Conservation (phyloP, 2,888 invertebrate genomes). For the Rhingia campestris region DNA sequence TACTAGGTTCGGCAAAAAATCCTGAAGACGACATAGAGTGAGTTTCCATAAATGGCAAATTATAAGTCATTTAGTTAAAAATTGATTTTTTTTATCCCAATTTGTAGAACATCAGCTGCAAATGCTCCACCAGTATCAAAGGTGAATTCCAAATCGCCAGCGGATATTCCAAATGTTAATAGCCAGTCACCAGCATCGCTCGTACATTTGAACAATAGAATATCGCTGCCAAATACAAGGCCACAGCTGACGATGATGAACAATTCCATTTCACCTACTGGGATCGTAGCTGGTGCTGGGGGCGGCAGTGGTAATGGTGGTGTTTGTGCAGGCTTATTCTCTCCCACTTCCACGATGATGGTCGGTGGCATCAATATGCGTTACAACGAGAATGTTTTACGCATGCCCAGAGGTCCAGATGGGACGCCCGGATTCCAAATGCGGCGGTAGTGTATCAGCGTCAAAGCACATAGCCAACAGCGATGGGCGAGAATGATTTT, state of each 20-base stretch:
- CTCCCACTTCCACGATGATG: constrained; percentile 61
- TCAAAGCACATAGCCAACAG: constrained; percentile 26
- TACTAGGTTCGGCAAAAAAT: constrained; percentile 92
- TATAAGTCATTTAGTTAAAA: background rate
- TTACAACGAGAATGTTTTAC: constrained; percentile 83
- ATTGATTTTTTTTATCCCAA: background rate
- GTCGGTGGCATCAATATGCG: constrained; percentile 56
- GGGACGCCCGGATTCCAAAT: constrained; percentile 88
- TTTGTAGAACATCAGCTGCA: constrained; percentile 65
- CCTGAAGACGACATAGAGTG: constrained; percentile 88
- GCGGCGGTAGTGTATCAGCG: constrained; percentile 84
- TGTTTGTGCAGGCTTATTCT: constrained; percentile 73
- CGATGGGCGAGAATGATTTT: constrained; percentile 54
- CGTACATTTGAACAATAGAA: constrained; percentile 38
- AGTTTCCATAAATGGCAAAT: constrained; percentile 64
- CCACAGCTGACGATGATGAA: constrained; percentile 18
- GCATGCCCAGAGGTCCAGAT: constrained; percentile 91
- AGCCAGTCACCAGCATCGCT: constrained; percentile 29
- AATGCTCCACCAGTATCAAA: constrained; percentile 41
- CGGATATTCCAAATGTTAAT: constrained; percentile 44
- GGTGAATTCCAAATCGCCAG: constrained; percentile 35
- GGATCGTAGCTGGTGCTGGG: constrained; percentile 27
- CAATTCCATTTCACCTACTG: constrained; percentile 27
- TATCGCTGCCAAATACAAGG: constrained; percentile 33
- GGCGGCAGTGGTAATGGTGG: constrained; percentile 76